Conservation (phyloP, 2,113 vertebrate genomes). For the Laticauda laticaudata region DNA sequence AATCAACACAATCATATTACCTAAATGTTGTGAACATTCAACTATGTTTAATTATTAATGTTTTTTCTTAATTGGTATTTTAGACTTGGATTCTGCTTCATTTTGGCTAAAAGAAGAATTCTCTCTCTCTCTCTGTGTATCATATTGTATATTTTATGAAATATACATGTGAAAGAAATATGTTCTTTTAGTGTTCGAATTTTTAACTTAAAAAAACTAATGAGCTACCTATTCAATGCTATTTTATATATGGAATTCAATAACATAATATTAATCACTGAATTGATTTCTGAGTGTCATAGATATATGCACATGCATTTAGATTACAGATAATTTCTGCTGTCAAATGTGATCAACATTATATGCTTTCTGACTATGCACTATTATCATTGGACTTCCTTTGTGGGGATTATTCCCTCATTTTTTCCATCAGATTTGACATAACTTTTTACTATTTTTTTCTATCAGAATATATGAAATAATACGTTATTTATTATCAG, state of each 20-base stretch:
- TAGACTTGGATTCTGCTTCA: background rate
- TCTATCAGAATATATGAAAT: background rate
- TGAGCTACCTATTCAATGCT: background rate
- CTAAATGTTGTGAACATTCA: background rate
- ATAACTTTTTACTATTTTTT: background rate
- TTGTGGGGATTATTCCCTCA: background rate
- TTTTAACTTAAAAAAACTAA: background rate
- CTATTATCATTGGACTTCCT: background rate
- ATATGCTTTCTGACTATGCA: background rate
- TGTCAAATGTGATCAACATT: background rate
- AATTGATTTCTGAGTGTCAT: background rate
- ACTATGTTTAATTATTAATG: constrained; percentile 2
- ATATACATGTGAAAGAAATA: background rate
- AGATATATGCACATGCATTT: background rate
- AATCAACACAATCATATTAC: constrained; percentile 21
- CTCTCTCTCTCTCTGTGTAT: background rate
- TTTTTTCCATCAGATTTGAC: background rate
- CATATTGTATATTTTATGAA: background rate
- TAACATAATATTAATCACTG: background rate
- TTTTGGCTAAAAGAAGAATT: constrained; percentile 12
- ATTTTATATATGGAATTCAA: background rate
- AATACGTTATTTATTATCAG: background rate
- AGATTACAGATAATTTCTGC: background rate
- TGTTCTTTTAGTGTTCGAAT: background rate
- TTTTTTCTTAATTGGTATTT: constrained; percentile 18